Evolutionary conservation across 37 sponge, comb jelly and placozoan species (phyloP).

Genomic region (Oopsacas minuta): DNA sequence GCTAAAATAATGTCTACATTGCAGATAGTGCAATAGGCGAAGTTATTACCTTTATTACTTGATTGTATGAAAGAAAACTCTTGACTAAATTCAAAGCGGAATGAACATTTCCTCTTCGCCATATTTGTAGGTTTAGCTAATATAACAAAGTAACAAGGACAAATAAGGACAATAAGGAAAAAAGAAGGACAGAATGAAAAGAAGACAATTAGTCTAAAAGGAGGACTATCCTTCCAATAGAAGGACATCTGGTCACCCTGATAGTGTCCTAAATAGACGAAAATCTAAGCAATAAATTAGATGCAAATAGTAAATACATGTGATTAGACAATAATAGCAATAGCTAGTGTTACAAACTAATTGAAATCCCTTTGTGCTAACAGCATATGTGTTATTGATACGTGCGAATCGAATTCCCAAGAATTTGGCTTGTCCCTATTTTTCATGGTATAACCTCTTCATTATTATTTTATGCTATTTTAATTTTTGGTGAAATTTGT

Average conservation of each 20-base stretch:
- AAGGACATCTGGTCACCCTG: slow-evolving; percentile 9
- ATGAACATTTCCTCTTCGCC: neutral
- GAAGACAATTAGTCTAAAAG: neutral
- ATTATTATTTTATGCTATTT: too few species aligned
- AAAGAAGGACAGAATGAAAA: neutral
- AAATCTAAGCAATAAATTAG: too few species aligned
- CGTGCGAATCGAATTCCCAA: too few species aligned
- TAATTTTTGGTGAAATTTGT: too few species aligned
- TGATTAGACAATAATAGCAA: too few species aligned
- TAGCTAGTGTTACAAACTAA: too few species aligned
- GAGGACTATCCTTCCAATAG: neutral
- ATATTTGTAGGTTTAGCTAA: neutral
- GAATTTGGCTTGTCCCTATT: too few species aligned
- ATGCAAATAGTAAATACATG: too few species aligned
- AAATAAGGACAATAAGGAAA: neutral
- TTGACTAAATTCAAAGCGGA: neutral
- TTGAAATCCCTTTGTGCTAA: too few species aligned
- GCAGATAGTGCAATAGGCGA: neutral
- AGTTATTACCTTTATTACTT: neutral
- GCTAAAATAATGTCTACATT: neutral
- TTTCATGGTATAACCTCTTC: too few species aligned
- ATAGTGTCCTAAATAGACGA: too few species aligned
- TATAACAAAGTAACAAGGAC: neutral
- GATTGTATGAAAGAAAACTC: neutral
- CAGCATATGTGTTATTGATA: too few species aligned